Evolutionary conservation across 2,113 vertebrate species (phyloP).

Genomic region (Grallaria varia): DNA sequence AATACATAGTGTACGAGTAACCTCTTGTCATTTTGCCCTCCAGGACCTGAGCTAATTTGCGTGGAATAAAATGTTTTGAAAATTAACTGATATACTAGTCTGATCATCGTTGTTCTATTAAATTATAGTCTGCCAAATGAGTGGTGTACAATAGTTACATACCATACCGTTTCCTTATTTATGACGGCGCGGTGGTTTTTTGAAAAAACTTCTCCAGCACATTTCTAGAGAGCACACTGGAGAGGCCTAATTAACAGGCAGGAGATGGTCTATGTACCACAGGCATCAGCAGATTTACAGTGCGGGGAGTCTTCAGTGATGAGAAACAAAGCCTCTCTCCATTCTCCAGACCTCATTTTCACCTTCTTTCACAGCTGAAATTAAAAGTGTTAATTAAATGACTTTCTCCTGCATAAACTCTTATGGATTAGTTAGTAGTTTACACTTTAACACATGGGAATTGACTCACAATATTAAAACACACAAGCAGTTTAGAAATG

Average conservation of each 20-base stretch:
- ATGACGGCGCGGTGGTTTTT: neutral
- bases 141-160: constrained; percentile 61
- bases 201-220: neutral
- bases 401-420: constrained; percentile 23
- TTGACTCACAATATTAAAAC: neutral
- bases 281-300: neutral
- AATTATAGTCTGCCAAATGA: constrained; percentile 71
- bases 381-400: constrained; percentile 54
- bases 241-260: constrained; percentile 63
- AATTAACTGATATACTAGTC: constrained; percentile 79
- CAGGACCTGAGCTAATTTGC: constrained; percentile 98
- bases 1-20: constrained; percentile 98
- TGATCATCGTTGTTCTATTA: constrained; percentile 73
- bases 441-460: constrained; percentile 3
- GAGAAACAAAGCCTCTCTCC: constrained; percentile 14
- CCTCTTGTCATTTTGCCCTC: constrained; percentile 99
- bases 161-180: neutral
- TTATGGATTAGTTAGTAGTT: constrained; percentile 4
- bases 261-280: neutral
- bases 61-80: constrained; percentile 92
- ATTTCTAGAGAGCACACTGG: neutral
- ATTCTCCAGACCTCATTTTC: constrained; percentile 4
- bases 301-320: neutral
- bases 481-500: neutral
- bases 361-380: constrained; percentile 41